Conservation (phyloP, 1,140 invertebrate genomes). For the Aphaenogaster floridana region DNA sequence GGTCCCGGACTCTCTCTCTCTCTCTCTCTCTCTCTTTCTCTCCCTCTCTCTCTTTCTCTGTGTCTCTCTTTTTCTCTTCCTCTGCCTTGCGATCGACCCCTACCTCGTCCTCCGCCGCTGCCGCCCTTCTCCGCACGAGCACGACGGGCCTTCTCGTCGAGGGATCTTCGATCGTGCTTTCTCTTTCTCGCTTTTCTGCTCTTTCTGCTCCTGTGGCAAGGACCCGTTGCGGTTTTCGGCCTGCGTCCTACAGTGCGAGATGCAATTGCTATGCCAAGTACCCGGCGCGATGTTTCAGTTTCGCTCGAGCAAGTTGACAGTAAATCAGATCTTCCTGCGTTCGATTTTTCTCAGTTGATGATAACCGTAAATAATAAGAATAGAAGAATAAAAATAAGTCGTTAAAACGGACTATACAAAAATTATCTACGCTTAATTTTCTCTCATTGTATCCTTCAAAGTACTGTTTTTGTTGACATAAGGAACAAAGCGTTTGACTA, state of each 20-base stretch:
- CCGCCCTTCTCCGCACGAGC: conserved; percentile 38
- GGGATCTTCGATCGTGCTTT: conserved; percentile 55
- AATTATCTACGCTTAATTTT: neutral
- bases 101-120: conserved; percentile 41
- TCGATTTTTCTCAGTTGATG: neutral
- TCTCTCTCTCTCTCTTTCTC: conserved; percentile 50
- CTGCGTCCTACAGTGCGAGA: conserved; percentile 6
- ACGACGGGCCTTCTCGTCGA: conserved; percentile 50
- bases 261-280: conserved; percentile 25
- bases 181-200: conserved; percentile 49
- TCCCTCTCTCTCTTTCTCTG: neutral
- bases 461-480: neutral
- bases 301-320: neutral
- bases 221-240: conserved; percentile 47
- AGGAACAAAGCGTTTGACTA: neutral
- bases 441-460: neutral
- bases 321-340: neutral
- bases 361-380: neutral
- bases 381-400: neutral
- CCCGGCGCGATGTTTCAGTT: neutral
- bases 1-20: conserved; percentile 55
- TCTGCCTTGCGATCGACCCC: conserved; percentile 63
- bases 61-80: conserved; percentile 51
- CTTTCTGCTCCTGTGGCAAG: conserved; percentile 42
- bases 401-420: neutral